A percentile compares a stretch with the other conserved stretches of the same genome.
Evolutionary conservation across 1,140 invertebrate genomes (phyloP).

Genomic region (Dufourea novaeangliae): DNA sequence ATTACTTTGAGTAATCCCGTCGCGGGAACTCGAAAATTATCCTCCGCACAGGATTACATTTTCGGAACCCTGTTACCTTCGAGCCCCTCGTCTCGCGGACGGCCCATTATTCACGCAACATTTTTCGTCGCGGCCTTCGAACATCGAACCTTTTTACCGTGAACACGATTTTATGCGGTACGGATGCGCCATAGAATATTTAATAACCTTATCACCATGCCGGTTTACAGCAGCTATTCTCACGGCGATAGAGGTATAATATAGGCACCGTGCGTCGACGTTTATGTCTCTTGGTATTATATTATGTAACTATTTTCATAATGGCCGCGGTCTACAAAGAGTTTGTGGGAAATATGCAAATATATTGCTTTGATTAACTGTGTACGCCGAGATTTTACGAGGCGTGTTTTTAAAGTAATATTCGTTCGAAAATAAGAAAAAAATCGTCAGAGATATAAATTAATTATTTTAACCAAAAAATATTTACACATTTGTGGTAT

Average conservation of each 20-base stretch:
- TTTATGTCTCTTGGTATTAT: background rate
- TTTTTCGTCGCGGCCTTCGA: background rate
- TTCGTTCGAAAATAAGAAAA: too few species aligned
- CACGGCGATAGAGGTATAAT: constrained; percentile 1
- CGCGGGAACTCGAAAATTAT: background rate
- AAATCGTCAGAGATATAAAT: too few species aligned
- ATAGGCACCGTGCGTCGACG: background rate
- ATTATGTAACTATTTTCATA: constrained; percentile 12
- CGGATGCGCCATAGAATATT: background rate
- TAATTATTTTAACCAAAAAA: too few species aligned
- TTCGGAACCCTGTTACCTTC: background rate
- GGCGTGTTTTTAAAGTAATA: too few species aligned
- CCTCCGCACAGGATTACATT: background rate
- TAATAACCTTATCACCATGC: background rate
- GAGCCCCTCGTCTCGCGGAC: background rate
- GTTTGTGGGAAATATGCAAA: background rate
- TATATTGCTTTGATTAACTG: background rate
- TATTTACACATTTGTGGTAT: too few species aligned
- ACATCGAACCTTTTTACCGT: background rate
- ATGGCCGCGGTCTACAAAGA: background rate
- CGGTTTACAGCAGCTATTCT: constrained; percentile 16
- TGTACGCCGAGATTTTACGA: too few species aligned
- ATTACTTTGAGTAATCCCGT: constrained; percentile 21
- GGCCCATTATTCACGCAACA: background rate
- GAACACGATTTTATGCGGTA: background rate